These are phyloP conservation scores for Rhopalosiphum nymphaeae DNA, from an alignment of 2,888 invertebrate genomes.

Conservation along the genomic window DNA sequence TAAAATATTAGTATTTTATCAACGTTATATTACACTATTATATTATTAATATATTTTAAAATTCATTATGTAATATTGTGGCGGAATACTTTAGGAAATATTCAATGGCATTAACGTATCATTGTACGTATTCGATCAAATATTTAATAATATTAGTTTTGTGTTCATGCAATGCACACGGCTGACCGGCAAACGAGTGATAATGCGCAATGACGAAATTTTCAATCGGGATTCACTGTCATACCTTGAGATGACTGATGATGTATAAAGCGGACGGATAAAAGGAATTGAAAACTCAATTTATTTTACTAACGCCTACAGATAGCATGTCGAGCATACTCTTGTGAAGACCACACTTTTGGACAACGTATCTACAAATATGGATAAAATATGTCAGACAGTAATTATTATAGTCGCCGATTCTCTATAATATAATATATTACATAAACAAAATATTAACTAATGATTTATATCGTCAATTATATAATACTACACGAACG, in stretches of 20 bases:
- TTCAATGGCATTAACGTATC: background rate
- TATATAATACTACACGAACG: background rate
- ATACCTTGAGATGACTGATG: slow-evolving; percentile 59
- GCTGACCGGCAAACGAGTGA: background rate
- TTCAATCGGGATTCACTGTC: slow-evolving; percentile 59
- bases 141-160: slow-evolving; percentile 22
- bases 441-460: background rate
- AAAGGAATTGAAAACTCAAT: slow-evolving; percentile 63
- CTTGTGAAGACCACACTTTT: background rate
- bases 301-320: slow-evolving; percentile 58
- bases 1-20: background rate
- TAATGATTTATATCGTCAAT: background rate
- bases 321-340: background rate
- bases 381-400: background rate
- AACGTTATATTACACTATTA: background rate
- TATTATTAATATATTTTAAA: background rate
- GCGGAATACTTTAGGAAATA: background rate
- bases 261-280: slow-evolving; percentile 22
- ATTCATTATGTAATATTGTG: background rate
- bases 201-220: slow-evolving; percentile 34
- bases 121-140: background rate
- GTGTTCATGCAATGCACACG: background rate
- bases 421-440: background rate
- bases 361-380: slow-evolving; percentile 18
- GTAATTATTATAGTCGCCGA: background rate